Evolutionary conservation across 2,113 vertebrate genomes (phyloP).

Genomic region (Oreocharis arfaki): DNA sequence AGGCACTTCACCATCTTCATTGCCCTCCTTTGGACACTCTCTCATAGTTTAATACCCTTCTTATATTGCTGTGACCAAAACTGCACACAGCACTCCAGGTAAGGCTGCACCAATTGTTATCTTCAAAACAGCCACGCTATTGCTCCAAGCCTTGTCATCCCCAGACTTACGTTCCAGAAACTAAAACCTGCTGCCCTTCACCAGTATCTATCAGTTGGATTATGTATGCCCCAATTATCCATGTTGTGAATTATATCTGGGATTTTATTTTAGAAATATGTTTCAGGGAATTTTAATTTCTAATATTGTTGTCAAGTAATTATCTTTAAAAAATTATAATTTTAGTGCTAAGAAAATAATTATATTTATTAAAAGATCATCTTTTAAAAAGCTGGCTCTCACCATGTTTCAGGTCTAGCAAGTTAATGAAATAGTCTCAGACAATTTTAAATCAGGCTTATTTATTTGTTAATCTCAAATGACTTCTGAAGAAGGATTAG

Average conservation of each 20-base stretch:
- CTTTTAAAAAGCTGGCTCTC: neutral
- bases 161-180: neutral
- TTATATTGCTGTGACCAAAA: neutral
- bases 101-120: neutral
- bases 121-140: neutral
- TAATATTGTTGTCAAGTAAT: neutral
- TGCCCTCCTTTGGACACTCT: no score
- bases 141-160: neutral
- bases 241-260: neutral
- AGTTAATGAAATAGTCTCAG: neutral
- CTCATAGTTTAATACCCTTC: neutral
- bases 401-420: neutral
- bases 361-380: neutral
- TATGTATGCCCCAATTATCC: neutral
- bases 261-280: neutral
- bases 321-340: rapidly evolving
- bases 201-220: neutral
- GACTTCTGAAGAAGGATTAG: conserved; percentile 26
- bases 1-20: neutral
- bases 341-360: neutral
- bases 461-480: neutral
- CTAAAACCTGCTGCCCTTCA: neutral
- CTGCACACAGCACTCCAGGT: rapidly evolving
- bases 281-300: neutral
- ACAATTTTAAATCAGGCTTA: neutral